Conservation (phyloP, 2,888 invertebrate genomes). For the Chrysolina americana region DNA sequence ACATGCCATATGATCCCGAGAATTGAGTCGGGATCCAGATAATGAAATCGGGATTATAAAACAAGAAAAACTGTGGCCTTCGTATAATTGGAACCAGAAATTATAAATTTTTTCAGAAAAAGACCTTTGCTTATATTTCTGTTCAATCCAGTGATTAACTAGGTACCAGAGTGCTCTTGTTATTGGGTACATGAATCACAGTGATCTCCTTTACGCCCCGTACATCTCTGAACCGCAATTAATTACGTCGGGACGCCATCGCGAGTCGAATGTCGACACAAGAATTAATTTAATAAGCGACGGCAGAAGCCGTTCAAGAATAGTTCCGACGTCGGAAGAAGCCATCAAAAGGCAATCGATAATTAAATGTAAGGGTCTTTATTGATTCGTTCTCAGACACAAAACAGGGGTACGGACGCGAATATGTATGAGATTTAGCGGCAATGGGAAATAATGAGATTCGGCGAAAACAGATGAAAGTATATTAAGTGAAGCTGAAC, state of each 20-base stretch:
- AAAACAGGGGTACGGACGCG: background rate
- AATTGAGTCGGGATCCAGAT: too few species aligned
- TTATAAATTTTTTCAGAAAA: too few species aligned
- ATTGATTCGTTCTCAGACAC: constrained; percentile 16
- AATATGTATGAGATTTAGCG: background rate
- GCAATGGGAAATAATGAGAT: background rate
- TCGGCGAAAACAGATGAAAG: background rate
- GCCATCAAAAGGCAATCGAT: constrained; percentile 56
- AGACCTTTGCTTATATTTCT: too few species aligned
- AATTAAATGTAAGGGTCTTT: constrained; percentile 52
- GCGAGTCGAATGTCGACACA: constrained; percentile 25
- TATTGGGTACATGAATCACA: too few species aligned
- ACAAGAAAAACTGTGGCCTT: too few species aligned
- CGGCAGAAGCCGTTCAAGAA: constrained; percentile 59
- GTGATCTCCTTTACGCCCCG: background rate
- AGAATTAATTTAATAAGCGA: constrained; percentile 63
- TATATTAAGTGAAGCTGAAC: background rate
- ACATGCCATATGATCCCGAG: too few species aligned
- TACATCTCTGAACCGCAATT: background rate
- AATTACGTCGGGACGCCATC: constrained; percentile 31
- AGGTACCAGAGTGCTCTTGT: too few species aligned
- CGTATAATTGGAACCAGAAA: too few species aligned
- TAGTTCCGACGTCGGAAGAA: constrained; percentile 60
- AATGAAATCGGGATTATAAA: too few species aligned
- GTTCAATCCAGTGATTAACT: too few species aligned